Percentiles rank a stretch among this genome's conserved stretches.
Evolutionary conservation across 53 echinoderm and acorn worm genomes (phyloP).

Genomic region (Antedon mediterranea): DNA sequence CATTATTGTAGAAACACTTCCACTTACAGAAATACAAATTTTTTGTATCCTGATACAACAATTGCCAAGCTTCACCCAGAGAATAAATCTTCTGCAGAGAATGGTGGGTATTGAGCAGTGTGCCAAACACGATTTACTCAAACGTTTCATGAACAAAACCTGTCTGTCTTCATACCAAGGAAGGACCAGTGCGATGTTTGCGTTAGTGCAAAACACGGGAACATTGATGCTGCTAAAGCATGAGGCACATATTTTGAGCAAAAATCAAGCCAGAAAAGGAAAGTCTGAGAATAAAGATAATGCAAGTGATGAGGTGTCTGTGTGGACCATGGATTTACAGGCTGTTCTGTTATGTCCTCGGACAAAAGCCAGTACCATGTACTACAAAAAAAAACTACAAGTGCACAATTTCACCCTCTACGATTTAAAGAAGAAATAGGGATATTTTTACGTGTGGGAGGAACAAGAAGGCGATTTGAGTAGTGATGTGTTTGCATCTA

Average conservation of each 20-base stretch:
- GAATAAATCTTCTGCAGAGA: too few species aligned
- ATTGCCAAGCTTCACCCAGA: too few species aligned
- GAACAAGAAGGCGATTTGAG: background rate
- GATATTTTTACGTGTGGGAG: conserved; percentile 1
- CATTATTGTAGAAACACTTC: too few species aligned
- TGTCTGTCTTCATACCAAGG: too few species aligned
- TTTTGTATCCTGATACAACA: too few species aligned
- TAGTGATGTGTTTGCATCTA: conserved; percentile 13
- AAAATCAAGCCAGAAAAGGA: too few species aligned
- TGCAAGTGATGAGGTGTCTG: conserved; percentile 3
- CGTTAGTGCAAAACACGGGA: background rate
- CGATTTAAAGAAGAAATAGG: conserved; percentile 8
- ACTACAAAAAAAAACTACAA: conserved; percentile 16
- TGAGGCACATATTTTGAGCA: too few species aligned
- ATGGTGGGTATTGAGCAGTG: too few species aligned
- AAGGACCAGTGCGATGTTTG: conserved; percentile 14
- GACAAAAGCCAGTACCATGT: conserved; percentile 20
- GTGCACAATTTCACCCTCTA: conserved; percentile 19
- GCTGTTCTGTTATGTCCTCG: conserved; percentile 10
- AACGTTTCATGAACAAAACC: too few species aligned
- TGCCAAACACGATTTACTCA: too few species aligned
- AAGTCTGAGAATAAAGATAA: background rate
- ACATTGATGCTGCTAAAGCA: too few species aligned
- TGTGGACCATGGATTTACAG: conserved; percentile 13
- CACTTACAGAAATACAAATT: too few species aligned